A percentile compares a stretch with the other conserved stretches of the same genome.
Evolutionary conservation across 2,113 vertebrate species (phyloP).

Genomic region (Charina bottae): DNA sequence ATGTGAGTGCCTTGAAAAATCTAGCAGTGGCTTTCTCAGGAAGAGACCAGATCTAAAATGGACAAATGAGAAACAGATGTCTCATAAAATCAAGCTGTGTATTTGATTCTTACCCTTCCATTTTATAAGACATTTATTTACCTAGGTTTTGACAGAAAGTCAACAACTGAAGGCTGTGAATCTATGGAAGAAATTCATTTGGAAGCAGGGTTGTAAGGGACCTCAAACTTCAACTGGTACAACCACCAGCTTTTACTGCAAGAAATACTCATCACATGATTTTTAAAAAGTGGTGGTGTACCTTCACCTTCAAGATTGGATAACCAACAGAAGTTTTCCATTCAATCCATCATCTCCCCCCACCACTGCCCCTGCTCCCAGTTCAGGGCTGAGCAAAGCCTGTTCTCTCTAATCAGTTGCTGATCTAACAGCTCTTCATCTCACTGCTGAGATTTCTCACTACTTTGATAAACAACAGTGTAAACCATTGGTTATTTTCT

Average conservation of each 20-base stretch:
- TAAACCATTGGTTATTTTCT: not conserved
- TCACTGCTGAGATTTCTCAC: not conserved
- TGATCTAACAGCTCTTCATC: not conserved
- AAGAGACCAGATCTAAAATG: not conserved
- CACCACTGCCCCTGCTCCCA: not conserved
- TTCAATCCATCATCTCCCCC: not conserved
- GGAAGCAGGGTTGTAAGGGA: not conserved
- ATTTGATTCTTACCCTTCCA: not conserved
- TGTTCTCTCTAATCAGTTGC: not conserved
- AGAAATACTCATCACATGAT: not conserved
- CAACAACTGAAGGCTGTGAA: not conserved
- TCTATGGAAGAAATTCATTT: not conserved
- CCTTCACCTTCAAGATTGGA: not conserved
- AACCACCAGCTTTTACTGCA: not conserved
- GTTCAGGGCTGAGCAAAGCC: not conserved
- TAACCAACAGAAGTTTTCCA: not conserved
- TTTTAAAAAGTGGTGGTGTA: not conserved
- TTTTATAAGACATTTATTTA: not conserved
- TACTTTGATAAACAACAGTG: not conserved
- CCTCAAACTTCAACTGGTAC: not conserved
- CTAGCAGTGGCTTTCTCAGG: slow-evolving; percentile 42
- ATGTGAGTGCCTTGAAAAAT: slow-evolving; percentile 32
- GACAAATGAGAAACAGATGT: slow-evolving; percentile 51
- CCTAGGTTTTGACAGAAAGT: not conserved
- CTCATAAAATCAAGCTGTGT: not conserved